phyloP scores from a whole-genome alignment of 2,113 vertebrate species.

The Etheostoma cragini region DNA sequence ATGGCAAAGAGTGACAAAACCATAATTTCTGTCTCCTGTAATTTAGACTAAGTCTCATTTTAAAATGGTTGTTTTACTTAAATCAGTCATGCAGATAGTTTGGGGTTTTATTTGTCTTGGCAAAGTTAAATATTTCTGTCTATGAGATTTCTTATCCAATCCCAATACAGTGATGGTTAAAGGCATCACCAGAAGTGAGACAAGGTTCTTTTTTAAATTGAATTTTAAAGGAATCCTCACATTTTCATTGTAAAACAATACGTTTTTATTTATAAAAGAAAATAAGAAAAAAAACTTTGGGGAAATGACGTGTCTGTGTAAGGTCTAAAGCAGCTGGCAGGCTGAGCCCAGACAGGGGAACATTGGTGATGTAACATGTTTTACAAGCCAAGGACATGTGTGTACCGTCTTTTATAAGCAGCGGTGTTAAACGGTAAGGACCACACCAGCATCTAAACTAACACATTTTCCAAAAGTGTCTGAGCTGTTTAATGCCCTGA shows the following conservation, averaged over 20 bases:
- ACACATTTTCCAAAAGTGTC: neutral
- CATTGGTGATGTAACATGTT: neutral
- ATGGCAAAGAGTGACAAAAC: neutral
- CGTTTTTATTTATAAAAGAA: neutral
- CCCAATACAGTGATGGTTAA: neutral
- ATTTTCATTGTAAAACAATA: neutral
- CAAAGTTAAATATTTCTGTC: neutral
- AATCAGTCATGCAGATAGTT: neutral
- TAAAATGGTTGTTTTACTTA: no score
- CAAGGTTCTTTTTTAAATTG: no score
- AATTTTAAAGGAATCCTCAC: neutral
- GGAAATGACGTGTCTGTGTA: no score
- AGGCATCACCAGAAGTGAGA: no score
- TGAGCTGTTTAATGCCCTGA: neutral
- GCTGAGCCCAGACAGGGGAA: neutral
- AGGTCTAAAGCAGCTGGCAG: constrained; percentile 7
- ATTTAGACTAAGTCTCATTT: neutral
- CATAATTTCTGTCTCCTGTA: neutral
- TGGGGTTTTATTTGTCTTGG: neutral
- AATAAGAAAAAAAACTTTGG: neutral
- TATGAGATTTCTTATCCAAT: neutral
- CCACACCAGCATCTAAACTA: neutral
- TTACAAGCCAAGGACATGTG: neutral
- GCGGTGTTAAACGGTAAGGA: neutral
- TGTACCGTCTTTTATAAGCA: neutral